Conservation (phyloP, 2,888 invertebrate species). For the Tinea pellionella region DNA sequence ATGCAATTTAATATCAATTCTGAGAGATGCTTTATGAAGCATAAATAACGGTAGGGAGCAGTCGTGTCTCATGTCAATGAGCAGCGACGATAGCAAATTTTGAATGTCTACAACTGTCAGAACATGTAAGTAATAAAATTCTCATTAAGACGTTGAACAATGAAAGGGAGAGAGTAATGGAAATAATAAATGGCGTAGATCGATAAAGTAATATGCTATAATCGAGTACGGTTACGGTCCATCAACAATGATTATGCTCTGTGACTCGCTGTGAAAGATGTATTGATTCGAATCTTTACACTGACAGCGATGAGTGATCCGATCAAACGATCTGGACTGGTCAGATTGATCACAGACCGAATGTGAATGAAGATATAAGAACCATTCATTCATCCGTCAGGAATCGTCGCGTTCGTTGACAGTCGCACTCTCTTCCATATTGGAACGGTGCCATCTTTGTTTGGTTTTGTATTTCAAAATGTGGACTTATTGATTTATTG, state of each 20-base stretch:
- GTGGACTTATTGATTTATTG: slow-evolving; percentile 3
- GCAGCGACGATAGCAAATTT: slow-evolving; percentile 5
- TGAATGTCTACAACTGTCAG: background rate
- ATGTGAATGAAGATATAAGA: slow-evolving; percentile 19
- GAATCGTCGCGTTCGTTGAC: slow-evolving; percentile 14
- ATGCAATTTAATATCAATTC: background rate
- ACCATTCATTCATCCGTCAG: slow-evolving; percentile 20
- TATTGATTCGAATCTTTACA: slow-evolving; percentile 16
- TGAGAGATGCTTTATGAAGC: background rate
- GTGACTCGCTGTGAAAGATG: slow-evolving; percentile 10
- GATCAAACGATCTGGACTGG: slow-evolving; percentile 11
- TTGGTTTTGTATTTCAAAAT: slow-evolving; percentile 17
- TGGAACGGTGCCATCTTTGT: slow-evolving; percentile 23
- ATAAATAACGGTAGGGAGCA: background rate
- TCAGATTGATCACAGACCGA: slow-evolving; percentile 18
- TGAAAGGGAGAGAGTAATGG: slow-evolving; percentile 9
- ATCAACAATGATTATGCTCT: background rate
- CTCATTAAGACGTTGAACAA: slow-evolving; percentile 8
- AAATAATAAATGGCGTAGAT: slow-evolving; percentile 1
- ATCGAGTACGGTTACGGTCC: background rate
- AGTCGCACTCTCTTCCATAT: slow-evolving; percentile 17
- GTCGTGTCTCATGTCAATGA: background rate
- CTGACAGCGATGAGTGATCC: slow-evolving; percentile 18
- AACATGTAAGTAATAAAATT: slow-evolving; percentile 5
- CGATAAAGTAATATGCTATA: background rate